Conservation (phyloP, 2,888 invertebrate species). For the Sinhomidia bicolor region DNA sequence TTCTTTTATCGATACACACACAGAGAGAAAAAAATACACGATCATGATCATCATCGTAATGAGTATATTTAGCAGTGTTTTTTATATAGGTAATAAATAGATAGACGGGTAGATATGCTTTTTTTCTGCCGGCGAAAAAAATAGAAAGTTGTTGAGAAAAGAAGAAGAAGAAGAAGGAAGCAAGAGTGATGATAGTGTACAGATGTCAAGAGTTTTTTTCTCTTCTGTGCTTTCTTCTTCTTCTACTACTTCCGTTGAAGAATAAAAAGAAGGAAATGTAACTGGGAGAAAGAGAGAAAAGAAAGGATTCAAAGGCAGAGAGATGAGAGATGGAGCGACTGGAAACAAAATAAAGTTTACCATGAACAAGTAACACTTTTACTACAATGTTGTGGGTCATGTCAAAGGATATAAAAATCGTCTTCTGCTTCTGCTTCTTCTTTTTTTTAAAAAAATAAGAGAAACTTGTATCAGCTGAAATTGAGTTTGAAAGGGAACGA, state of each 20-base stretch:
- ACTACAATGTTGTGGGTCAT: slow-evolving; percentile 68
- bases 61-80: background rate
- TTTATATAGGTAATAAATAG: too few relatives aligned
- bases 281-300: slow-evolving; percentile 23
- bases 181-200: slow-evolving; percentile 50
- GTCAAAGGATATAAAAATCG: slow-evolving; percentile 64
- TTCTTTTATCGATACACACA: background rate
- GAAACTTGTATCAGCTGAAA: slow-evolving; percentile 67
- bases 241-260: background rate
- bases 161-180: background rate
- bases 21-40: background rate
- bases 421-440: too few relatives aligned
- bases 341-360: slow-evolving; percentile 36
- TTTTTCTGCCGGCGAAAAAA: background rate
- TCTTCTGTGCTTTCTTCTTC: slow-evolving; percentile 10
- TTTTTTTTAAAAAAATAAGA: too few relatives aligned
- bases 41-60: background rate
- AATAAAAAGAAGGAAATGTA: slow-evolving; percentile 32
- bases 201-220: slow-evolving; percentile 61
- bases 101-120: background rate
- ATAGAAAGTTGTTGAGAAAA: background rate
- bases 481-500: slow-evolving; percentile 69
- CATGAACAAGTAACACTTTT: slow-evolving; percentile 42
- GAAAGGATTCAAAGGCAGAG: too few relatives aligned
- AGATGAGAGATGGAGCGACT: background rate